Evolutionary conservation across 2,888 invertebrate species (phyloP), one percentile per base, ranked within the genome.

Genomic region (Cheilosia vernalis): DNA sequence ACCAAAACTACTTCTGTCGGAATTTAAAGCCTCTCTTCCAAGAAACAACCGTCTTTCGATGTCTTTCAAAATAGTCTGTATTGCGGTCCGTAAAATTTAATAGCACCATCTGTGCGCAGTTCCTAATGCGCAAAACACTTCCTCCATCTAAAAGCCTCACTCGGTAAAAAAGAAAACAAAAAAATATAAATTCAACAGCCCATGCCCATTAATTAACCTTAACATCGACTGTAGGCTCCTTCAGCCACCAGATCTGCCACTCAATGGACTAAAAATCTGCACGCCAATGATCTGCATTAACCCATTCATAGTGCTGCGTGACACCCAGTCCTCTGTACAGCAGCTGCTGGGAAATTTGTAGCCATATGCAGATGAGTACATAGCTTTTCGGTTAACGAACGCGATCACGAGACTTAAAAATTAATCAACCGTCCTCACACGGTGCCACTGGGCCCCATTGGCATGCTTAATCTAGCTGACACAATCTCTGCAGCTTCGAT

Each of bases 301-400:
- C 58, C 49, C 64, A 64, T 80, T 74, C 63, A 42, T 60, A 66
- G 64, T 84, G 47, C 84, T 80, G 74, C 84, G 74, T 84, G 84
- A 80, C 84, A 84, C 67, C 40, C 56, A 73, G 72, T 44, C 30
- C 30, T 9, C 63, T 9, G 10, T 13, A 37, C 37, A 37, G 67
- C 70, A 51, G 77, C 77, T 72, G 82, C 44, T 56, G 51, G 63
- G 30, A 74, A 74, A 84, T 84, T 79, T 73, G 79, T 79, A 44
- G 60, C 74, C 84, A 80, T 74, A 84, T 84, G 84, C 84, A 84
- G 84, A 84, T 84, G 79, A 84, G 79, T 84, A 84, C 80, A 84
- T 42, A 53, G 80, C 55, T 80, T 80, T 84, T 79, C 84, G 74
- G 84, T 80, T 84, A 84, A 84, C 84, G 84, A 84, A 84, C 64